Percentiles rank a stretch among this genome's conserved stretches.
phyloP scores from a whole-genome alignment of 2,797 vertebrate genomes.

The Falco rusticolus region DNA sequence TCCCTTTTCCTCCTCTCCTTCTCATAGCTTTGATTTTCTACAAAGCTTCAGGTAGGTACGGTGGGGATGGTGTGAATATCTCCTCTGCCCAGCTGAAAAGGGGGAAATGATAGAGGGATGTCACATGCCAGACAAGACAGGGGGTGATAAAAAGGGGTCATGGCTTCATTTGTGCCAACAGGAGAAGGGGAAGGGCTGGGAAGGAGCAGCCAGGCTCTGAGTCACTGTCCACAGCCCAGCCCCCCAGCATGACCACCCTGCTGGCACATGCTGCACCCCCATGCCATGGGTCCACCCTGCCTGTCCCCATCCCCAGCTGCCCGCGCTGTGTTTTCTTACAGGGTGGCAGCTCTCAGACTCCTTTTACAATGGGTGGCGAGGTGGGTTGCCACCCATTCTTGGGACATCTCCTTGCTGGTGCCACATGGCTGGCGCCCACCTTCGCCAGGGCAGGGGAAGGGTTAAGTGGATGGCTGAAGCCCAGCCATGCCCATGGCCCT shows the following conservation, averaged over 20 bases:
- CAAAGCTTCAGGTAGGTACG: not conserved
- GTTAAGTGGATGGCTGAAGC: slow-evolving; percentile 5
- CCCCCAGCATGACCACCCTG: not conserved
- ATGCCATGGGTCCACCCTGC: fast-evolving
- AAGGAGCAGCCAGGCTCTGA: not conserved
- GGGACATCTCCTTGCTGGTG: fast-evolving
- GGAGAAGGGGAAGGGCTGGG: not conserved
- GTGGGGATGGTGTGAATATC: not conserved
- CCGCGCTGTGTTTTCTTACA: not conserved
- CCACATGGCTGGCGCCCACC: not conserved
- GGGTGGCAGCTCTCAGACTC: not conserved
- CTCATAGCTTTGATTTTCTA: not conserved
- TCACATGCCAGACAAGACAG: not conserved
- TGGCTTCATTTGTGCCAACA: not conserved
- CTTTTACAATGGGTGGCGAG: not conserved
- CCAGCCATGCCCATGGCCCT: not conserved
- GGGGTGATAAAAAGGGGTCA: not conserved
- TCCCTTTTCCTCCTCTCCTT: not conserved
- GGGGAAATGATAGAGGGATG: not conserved
- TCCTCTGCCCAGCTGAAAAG: not conserved
- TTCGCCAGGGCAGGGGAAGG: not conserved
- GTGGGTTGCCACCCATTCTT: fast-evolving
- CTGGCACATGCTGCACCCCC: fast-evolving
- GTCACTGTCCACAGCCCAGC: fast-evolving
- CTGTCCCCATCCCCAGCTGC: not conserved